Conservation (phyloP, 2,888 invertebrate species). For the Apamea sordens region DNA sequence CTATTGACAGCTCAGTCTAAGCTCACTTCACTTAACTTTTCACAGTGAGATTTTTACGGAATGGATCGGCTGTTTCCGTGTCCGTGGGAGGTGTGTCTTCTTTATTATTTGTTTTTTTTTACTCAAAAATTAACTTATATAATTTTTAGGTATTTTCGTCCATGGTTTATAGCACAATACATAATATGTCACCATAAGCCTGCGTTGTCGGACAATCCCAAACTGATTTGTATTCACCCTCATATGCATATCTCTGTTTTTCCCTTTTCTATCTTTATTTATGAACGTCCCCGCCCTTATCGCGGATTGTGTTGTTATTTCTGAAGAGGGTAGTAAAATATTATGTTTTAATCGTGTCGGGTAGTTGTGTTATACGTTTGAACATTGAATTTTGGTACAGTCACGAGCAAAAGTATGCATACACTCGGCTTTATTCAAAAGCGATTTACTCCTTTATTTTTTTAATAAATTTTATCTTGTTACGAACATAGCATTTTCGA, state of each 20-base stretch:
- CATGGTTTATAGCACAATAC: not conserved
- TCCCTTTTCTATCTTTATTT: constrained; percentile 58
- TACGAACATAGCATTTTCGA: too few relatives aligned
- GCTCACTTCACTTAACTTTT: too few relatives aligned
- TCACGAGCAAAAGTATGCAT: too few relatives aligned
- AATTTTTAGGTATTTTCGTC: not conserved
- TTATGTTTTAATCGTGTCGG: constrained; percentile 48
- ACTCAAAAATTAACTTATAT: not conserved
- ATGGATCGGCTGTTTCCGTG: too few relatives aligned
- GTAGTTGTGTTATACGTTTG: constrained; percentile 22
- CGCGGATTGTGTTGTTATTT: constrained; percentile 52
- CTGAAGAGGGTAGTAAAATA: constrained; percentile 57
- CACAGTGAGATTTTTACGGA: too few relatives aligned
- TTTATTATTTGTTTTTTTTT: too few relatives aligned
- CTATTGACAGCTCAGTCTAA: too few relatives aligned
- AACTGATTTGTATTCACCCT: constrained; percentile 64
- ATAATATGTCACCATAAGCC: constrained; percentile 19
- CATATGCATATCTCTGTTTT: constrained; percentile 60
- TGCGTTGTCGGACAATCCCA: constrained; percentile 44
- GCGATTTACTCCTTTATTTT: too few relatives aligned
- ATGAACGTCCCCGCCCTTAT: constrained; percentile 49
- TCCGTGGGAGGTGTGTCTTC: too few relatives aligned
- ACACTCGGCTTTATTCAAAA: too few relatives aligned
- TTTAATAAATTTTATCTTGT: too few relatives aligned
- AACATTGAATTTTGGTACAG: not conserved